phyloP scores from a whole-genome alignment of 2,888 invertebrate genomes.

The Aphrophora alni region DNA sequence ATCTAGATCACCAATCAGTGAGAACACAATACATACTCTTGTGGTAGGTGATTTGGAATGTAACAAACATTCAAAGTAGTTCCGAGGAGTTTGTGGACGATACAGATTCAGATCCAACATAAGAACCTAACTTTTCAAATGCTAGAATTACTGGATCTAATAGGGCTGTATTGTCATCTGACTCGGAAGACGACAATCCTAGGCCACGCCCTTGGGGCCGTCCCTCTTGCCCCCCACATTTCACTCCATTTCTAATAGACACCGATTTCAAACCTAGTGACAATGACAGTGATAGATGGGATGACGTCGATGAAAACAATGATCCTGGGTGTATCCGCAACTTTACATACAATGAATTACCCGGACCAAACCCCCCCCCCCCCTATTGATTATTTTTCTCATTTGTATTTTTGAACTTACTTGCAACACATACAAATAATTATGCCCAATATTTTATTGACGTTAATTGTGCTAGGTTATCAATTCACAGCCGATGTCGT shows the following conservation, averaged over 20 bases:
- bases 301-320: neutral
- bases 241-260: neutral
- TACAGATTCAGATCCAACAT: constrained; percentile 13
- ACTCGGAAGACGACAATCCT: neutral
- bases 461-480: neutral
- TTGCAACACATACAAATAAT: neutral
- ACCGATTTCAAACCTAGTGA: neutral
- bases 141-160: neutral
- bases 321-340: constrained; percentile 10
- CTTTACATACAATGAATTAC: neutral
- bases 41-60: constrained; percentile 2
- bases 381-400: constrained; percentile 13
- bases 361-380: constrained; percentile 10
- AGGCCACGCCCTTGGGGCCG: constrained; percentile 6
- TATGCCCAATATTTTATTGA: neutral
- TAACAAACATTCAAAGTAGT: constrained; percentile 7
- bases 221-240: neutral
- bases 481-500: constrained; percentile 18
- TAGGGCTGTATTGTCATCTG: constrained; percentile 11
- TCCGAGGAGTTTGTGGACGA: neutral
- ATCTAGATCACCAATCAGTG: constrained; percentile 12
- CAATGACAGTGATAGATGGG: neutral
- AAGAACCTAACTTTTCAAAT: constrained; percentile 18
- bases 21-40: neutral
- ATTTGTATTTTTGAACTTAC: neutral